Conservation (phyloP, 2,888 invertebrate species). For the Geotrupes spiniger region DNA sequence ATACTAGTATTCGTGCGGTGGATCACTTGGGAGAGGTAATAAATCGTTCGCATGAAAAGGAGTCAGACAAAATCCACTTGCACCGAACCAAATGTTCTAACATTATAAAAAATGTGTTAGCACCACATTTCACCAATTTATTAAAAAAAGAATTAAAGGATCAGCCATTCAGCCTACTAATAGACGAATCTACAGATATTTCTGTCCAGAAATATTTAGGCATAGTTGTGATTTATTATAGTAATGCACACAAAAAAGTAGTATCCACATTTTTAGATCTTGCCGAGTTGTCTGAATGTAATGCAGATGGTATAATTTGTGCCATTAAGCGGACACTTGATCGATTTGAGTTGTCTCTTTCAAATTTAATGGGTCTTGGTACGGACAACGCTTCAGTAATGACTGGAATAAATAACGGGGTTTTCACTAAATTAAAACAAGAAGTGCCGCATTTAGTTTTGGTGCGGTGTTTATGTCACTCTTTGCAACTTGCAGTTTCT, state of each 20-base stretch:
- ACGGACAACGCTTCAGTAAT: slow-evolving; percentile 10
- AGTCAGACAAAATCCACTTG: background rate
- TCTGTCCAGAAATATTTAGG: too few species aligned
- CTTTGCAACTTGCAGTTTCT: background rate
- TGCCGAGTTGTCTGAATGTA: too few species aligned
- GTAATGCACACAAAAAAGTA: too few species aligned
- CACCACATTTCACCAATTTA: slow-evolving; percentile 6
- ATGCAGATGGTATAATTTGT: slow-evolving; percentile 3
- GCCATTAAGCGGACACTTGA: background rate
- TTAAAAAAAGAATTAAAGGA: too few species aligned
- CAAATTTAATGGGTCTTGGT: background rate
- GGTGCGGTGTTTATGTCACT: slow-evolving; percentile 5
- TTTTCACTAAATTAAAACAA: background rate
- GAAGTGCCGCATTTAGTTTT: slow-evolving; percentile 1
- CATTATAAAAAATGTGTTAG: slow-evolving; percentile 1
- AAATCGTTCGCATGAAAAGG: background rate
- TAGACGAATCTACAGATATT: too few species aligned
- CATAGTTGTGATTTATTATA: too few species aligned
- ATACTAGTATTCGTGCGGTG: too few species aligned
- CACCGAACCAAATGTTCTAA: slow-evolving; percentile 6
- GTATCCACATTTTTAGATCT: too few species aligned
- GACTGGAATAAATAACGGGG: slow-evolving; percentile 8
- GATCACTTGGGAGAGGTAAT: background rate
- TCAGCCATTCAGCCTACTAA: too few species aligned
- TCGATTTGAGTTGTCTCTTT: background rate